Evolutionary conservation across 2,888 invertebrate genomes (phyloP), one percentile per base, ranked within the genome.

Genomic region (Ramazzottius varieornatus): DNA sequence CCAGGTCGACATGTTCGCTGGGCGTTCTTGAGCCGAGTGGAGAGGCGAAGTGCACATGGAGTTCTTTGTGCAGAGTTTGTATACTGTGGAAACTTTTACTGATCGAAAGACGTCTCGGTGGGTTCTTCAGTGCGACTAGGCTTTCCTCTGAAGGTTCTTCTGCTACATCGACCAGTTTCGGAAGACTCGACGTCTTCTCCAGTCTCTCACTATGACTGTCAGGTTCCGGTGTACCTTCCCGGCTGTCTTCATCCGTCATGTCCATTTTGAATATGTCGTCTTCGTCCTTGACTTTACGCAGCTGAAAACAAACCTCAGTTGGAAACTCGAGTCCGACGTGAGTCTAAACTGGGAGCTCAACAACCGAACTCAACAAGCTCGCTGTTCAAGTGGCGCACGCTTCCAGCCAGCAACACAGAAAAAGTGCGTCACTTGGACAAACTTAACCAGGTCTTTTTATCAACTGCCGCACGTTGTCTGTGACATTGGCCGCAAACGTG

Each of bases 181-280:
- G 54, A 8, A 54, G 29, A 54, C 54, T 54, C 29, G 54, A 54
- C 8, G 54, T 54, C 29, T 24, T 8, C 29, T 4, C 20, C 54
- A 40, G 40, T 40, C 40, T 29, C 20, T 29, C 54, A 4, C 54
- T 54, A 13, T 13, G n/a, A 4, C 16, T 29, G n/a, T 54, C 54
- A 13, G 8, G 20, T 29, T 64, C 46, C 46, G 65, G 46, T 13
- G 32, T 32, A 13, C 2, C 40, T 46, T 33, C 65, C 65, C 2
- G 66, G 64, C 64, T 69, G 66, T 2, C 66, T 65, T 29, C 66
- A 66, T 33, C 54, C 33, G 65, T 65, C 63, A 40, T 33, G 33
- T 46, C 33, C 40, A 32, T 32, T 46, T 34, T 64, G 46, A 46
- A 65, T 65, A 33, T 64, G 1, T 64, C 65, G 32, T 63, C 65